Evolutionary conservation across 2,797 vertebrate species (phyloP), one percentile per base, ranked within the genome.

Genomic region (Paratrypauchen microcephalus): DNA sequence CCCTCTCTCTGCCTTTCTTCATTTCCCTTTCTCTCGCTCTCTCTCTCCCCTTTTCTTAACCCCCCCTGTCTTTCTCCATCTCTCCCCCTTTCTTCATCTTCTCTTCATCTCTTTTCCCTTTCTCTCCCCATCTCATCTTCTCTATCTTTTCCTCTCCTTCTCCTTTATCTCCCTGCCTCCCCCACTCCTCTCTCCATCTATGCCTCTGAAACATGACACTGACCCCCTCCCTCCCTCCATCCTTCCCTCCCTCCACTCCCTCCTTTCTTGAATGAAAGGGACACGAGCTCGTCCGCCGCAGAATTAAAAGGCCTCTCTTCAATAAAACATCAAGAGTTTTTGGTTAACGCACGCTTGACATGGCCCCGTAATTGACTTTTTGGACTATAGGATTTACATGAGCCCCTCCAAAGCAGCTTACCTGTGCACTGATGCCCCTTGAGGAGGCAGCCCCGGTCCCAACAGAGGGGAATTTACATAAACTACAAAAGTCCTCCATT

Each of bases 311-410:
- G n/a, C 89, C 89, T 84, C 92, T 93, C 92, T 92, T 94, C 92
- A 94, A 94, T 93, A 93, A 93, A 93, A 93, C 92, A 94, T 94
- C 92, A 91, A 45, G 88, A 92, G 91, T 91, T 91, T 93, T 93
- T 93, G 86, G 93, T 91, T 91, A 91, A 92, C 91, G 90, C 92
- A 94, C 87, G 92, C 92, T 92, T 94, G 91, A 94, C 92, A 91
- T 92, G 91, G 88, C 91, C 87, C 90, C 90, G 92, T 93, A 93
- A 94, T 94, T 94, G 92, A 94, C 92, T 94, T 92, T 45, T 93
- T 92, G 92, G 90, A 92, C 92, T 93, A 91, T 87, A 74, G 85
- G 89, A 93, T 94, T 94, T 94, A 92, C 92, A 92, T 92, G 91
- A 92, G 93, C 91, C 92, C 41, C 90, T 89, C 84, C 86, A 91